These are phyloP conservation scores for Carabus problematicus DNA, from an alignment of 2,888 invertebrate genomes.

Conservation along the genomic window DNA sequence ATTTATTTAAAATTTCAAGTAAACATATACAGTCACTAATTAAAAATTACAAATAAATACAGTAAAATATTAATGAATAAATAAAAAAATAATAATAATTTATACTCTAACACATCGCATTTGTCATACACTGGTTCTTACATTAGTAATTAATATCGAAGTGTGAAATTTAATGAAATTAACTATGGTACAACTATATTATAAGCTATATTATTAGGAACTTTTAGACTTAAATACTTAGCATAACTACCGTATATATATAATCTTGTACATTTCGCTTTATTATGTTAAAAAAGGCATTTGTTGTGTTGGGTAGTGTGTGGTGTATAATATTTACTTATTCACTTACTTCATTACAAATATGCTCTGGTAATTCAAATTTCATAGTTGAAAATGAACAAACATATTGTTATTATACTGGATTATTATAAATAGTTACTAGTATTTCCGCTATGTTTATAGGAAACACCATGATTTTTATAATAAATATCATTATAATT, in stretches of 20 bases:
- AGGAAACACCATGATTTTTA: no score
- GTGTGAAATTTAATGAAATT: neutral
- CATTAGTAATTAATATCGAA: no score
- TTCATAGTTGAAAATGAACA: no score
- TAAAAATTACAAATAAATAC: constrained; percentile 30
- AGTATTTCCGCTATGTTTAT: no score
- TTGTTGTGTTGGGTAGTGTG: neutral
- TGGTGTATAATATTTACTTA: neutral
- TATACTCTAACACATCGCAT: constrained; percentile 9
- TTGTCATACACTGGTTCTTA: no score
- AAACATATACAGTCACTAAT: constrained; percentile 17
- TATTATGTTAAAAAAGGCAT: constrained; percentile 6
- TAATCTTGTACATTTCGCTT: constrained; percentile 14
- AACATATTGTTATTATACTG: no score
- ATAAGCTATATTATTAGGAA: constrained; percentile 36
- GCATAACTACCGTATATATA: constrained; percentile 14
- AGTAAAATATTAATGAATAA: constrained; percentile 27
- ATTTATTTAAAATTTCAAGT: constrained; percentile 29
- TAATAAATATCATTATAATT: no score
- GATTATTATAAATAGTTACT: no score
- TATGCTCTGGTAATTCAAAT: no score
- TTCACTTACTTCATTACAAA: no score
- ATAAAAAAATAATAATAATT: constrained; percentile 41
- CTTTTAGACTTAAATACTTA: constrained; percentile 28
- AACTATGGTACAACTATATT: constrained; percentile 3